These are phyloP conservation scores for Hoplodrina blanda DNA, from an alignment of 2,888 invertebrate genomes.

Conservation along the genomic window DNA sequence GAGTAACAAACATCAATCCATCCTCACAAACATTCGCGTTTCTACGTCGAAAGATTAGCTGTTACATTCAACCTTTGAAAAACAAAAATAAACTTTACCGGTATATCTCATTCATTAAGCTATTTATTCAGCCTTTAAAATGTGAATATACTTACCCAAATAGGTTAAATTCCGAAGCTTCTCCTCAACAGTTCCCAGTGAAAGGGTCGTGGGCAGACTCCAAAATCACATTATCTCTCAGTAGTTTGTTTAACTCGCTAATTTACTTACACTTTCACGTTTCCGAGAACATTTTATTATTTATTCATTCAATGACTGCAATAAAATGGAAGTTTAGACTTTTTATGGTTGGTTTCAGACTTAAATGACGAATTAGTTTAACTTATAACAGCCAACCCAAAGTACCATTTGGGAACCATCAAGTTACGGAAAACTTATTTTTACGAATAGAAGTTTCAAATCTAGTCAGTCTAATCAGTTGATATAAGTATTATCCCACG, in stretches of 20 bases:
- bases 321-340: slow-evolving; percentile 35
- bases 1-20: too few species aligned
- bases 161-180: slow-evolving; percentile 57
- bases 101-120: not conserved
- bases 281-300: slow-evolving; percentile 55
- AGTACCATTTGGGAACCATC: too few species aligned
- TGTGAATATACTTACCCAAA: not conserved
- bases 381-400: not conserved
- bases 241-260: slow-evolving; percentile 62
- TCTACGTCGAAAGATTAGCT: not conserved
- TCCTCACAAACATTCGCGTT: too few species aligned
- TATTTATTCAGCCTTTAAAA: not conserved
- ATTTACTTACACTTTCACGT: slow-evolving; percentile 63
- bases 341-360: slow-evolving; percentile 25
- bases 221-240: slow-evolving; percentile 68
- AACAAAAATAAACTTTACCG: not conserved
- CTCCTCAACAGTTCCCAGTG: slow-evolving; percentile 40
- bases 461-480: too few species aligned
- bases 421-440: too few species aligned
- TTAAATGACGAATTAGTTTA: slow-evolving; percentile 19
- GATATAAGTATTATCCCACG: too few species aligned
- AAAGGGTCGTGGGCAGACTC: slow-evolving; percentile 67
- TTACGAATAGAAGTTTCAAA: too few species aligned
- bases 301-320: slow-evolving; percentile 55
- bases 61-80: not conserved